phyloP scores from a whole-genome alignment of 2,113 vertebrate genomes.

The Engraulis encrasicolus region DNA sequence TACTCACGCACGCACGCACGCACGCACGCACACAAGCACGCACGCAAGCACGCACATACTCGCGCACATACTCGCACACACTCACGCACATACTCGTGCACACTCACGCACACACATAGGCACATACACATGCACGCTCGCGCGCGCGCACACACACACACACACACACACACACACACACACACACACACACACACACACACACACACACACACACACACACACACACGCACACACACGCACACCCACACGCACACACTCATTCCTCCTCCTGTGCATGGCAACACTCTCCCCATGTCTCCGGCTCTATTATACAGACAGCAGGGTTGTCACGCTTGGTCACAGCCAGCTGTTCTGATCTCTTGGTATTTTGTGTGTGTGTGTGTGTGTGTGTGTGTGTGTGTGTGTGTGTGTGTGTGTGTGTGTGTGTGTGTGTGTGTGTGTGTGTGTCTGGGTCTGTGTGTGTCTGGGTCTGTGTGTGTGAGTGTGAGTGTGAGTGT shows the following conservation, averaged over 20 bases:
- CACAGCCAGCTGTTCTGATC: constrained; percentile 44
- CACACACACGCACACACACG: too few relatives aligned
- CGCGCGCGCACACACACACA: too few relatives aligned
- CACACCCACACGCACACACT: neutral
- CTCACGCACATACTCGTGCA: neutral
- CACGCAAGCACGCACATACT: too few relatives aligned
- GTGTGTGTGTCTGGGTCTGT: constrained; percentile 15
- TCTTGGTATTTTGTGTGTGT: neutral
- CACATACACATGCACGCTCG: too few relatives aligned
- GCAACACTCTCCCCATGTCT: constrained; percentile 37
- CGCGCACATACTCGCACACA: too few relatives aligned
- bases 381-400: neutral
- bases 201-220: too few relatives aligned
- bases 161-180: too few relatives aligned
- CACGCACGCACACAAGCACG: neutral
- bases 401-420: constrained; percentile 27
- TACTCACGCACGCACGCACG: neutral
- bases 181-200: too few relatives aligned
- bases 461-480: neutral
- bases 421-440: constrained; percentile 26
- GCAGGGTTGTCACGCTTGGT: constrained; percentile 42
- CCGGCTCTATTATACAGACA: constrained; percentile 43
- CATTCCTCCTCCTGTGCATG: constrained; percentile 22
- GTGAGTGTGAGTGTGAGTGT: neutral
- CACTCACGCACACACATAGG: neutral